Conservation (phyloP, 37 sponge, comb jelly and placozoan species). For the Petrosia ficiformis region DNA sequence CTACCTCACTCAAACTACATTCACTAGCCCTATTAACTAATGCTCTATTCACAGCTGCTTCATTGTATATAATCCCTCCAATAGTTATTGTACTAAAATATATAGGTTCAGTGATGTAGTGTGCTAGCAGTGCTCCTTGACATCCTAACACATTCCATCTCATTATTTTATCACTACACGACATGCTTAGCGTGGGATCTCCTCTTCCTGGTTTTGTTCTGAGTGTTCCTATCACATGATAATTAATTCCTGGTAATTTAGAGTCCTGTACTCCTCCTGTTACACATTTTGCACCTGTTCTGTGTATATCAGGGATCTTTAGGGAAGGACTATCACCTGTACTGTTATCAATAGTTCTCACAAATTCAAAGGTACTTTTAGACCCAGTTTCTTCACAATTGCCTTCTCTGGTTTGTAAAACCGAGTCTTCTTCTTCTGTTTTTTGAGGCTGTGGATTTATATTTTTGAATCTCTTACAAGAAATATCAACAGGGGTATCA, state of each 20-base stretch:
- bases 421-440: too few relatives aligned
- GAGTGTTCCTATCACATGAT: constrained; percentile 59
- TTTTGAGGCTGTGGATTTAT: too few relatives aligned
- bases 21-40: too few relatives aligned
- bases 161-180: constrained; percentile 86
- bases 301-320: constrained; percentile 64
- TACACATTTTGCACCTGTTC: constrained; percentile 85
- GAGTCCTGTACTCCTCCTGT: constrained; percentile 56
- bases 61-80: constrained; percentile 17
- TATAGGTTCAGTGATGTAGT: constrained; percentile 58
- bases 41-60: constrained; percentile 38
- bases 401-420: too few relatives aligned
- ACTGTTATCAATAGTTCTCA: neutral
- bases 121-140: constrained; percentile 78
- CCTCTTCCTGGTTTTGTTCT: constrained; percentile 88
- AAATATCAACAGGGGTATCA: too few relatives aligned
- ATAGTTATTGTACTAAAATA: constrained; percentile 48
- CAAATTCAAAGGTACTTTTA: too few relatives aligned
- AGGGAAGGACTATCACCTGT: too few relatives aligned
- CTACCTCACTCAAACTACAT: too few relatives aligned
- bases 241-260: constrained; percentile 36
- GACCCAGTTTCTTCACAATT: too few relatives aligned
- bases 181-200: constrained; percentile 78
- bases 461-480: too few relatives aligned
- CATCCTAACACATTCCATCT: constrained; percentile 82